These are phyloP conservation scores for Labia minor DNA, from an alignment of 2,888 invertebrate genomes.

Conservation along the genomic window DNA sequence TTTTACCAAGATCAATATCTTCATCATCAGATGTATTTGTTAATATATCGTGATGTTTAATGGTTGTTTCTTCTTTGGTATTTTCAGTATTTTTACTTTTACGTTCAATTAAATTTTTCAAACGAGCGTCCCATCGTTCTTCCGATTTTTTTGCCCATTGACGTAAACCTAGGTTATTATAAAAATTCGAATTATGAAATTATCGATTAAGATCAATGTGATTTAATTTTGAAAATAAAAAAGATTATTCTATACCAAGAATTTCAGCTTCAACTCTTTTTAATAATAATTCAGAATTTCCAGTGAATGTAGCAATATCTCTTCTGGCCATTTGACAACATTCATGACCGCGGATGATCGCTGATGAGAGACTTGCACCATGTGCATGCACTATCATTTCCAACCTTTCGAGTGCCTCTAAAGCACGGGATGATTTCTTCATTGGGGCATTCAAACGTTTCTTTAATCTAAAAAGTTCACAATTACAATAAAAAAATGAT, in stretches of 20 bases:
- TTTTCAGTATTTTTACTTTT: neutral
- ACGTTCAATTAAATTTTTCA: neutral
- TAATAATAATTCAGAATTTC: conserved; percentile 33
- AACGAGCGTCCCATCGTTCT: neutral
- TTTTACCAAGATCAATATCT: conserved; percentile 20
- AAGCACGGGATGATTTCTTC: conserved; percentile 30
- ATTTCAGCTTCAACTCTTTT: conserved; percentile 33
- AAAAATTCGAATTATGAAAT: neutral
- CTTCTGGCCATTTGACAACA: conserved; percentile 32
- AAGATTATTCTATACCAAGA: neutral
- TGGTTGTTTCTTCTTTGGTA: neutral
- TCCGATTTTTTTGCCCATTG: neutral
- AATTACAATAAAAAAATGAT: no score
- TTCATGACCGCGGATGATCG: conserved; percentile 25
- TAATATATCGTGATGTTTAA: neutral
- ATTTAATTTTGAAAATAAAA: neutral
- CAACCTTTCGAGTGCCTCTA: conserved; percentile 33
- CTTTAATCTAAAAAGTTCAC: conserved; percentile 29
- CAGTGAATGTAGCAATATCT: conserved; percentile 33
- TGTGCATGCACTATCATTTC: conserved; percentile 32
- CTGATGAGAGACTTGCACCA: conserved; percentile 30
- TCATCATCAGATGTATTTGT: conserved; percentile 14
- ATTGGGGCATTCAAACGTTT: conserved; percentile 31
- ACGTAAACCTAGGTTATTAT: neutral
- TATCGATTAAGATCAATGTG: no score